Evolutionary conservation across 1,140 invertebrate genomes (phyloP).

Genomic region (Achatina immaculata): DNA sequence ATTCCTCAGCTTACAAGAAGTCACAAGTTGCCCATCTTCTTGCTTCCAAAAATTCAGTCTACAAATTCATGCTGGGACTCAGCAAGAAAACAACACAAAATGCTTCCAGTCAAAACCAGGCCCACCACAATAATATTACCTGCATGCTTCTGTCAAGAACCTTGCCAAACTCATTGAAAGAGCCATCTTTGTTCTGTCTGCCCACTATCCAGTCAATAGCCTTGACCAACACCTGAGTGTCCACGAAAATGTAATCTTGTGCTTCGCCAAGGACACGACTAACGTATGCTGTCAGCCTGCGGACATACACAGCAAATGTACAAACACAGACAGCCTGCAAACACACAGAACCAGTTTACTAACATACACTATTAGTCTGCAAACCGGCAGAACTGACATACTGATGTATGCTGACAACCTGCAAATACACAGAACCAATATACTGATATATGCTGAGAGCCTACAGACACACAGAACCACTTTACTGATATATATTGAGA

Average conservation of each 20-base stretch:
- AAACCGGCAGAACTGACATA: not conserved
- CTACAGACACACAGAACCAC: not conserved
- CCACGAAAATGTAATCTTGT: slow-evolving; percentile 82
- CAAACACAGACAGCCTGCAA: not conserved
- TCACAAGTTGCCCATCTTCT: too few species aligned
- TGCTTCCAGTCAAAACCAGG: too few species aligned
- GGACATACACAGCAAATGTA: not conserved
- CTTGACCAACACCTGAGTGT: slow-evolving; percentile 78
- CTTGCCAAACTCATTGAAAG: slow-evolving; percentile 76
- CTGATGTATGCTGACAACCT: not conserved
- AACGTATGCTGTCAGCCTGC: slow-evolving; percentile 79
- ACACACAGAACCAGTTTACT: too few species aligned
- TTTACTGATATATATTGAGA: not conserved
- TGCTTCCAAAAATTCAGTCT: too few species aligned
- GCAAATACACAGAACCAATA: not conserved
- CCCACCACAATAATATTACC: too few species aligned
- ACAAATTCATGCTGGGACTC: too few species aligned
- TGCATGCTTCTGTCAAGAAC: slow-evolving; percentile 53
- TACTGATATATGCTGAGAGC: not conserved
- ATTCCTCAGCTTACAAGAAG: too few species aligned
- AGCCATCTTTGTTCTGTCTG: slow-evolving; percentile 84
- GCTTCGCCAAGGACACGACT: slow-evolving; percentile 86
- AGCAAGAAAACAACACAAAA: too few species aligned
- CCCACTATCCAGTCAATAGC: slow-evolving; percentile 84
- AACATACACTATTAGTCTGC: not conserved